Evolutionary conservation across 2,888 invertebrate species (phyloP).

Genomic region (Psylliodes chrysocephalus): DNA sequence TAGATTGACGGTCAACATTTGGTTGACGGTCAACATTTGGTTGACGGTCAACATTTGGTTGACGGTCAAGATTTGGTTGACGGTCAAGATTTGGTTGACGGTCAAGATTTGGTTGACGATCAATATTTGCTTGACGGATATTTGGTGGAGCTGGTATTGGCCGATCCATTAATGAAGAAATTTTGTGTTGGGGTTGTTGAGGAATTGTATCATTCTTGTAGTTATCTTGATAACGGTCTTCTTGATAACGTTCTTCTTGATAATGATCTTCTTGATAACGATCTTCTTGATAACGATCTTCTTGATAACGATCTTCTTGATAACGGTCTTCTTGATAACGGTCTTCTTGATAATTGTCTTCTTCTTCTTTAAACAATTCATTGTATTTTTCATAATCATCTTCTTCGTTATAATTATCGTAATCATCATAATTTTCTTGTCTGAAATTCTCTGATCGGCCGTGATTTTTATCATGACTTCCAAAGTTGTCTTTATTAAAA

Average conservation of each 20-base stretch:
- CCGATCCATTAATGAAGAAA: slow-evolving; percentile 30
- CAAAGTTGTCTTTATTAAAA: slow-evolving; percentile 15
- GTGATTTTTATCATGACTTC: background rate
- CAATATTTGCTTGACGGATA: no score
- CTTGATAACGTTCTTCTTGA: slow-evolving; percentile 4
- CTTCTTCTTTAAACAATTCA: slow-evolving; percentile 48
- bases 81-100: no score
- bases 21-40: no score
- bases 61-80: no score
- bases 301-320: slow-evolving; percentile 1
- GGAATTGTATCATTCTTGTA: background rate
- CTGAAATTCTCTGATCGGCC: slow-evolving; percentile 24
- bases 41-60: no score
- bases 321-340: background rate
- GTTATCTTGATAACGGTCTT: background rate
- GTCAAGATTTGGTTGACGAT: no score
- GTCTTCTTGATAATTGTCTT: background rate
- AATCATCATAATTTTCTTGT: slow-evolving; percentile 33
- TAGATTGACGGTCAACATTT: no score
- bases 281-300: background rate
- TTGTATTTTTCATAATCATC: slow-evolving; percentile 50
- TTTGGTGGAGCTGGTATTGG: slow-evolving; percentile 28
- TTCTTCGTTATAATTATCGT: slow-evolving; percentile 46
- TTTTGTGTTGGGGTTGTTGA: slow-evolving; percentile 18
- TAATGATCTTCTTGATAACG: no score